Conservation (phyloP, 2,797 vertebrate genomes). For the Pristis pectinata region DNA sequence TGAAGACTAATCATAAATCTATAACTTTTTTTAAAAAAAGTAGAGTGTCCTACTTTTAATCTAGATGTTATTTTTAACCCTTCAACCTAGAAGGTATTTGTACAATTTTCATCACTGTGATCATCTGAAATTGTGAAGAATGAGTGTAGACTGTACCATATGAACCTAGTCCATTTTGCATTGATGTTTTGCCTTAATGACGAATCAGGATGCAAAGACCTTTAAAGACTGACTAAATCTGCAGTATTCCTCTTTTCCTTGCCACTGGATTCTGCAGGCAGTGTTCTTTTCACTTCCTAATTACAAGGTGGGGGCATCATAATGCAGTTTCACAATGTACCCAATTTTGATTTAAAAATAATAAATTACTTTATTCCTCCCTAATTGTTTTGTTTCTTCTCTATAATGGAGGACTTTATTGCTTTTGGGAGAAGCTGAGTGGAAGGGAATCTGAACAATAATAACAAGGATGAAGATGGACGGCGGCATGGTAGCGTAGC, state of each 20-base stretch:
- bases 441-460: background rate
- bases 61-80: conserved; percentile 5
- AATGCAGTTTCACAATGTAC: conserved; percentile 38
- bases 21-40: background rate
- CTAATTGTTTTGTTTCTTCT: conserved; percentile 10
- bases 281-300: conserved; percentile 34
- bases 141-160: conserved; percentile 3
- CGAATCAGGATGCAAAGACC: background rate
- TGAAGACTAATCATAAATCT: conserved; percentile 26
- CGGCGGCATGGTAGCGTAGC: too few species aligned
- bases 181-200: conserved; percentile 34
- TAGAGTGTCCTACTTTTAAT: conserved; percentile 18
- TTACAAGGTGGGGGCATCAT: conserved; percentile 27
- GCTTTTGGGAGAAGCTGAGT: background rate
- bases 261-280: conserved; percentile 30
- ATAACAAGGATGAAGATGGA: too few species aligned
- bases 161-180: conserved; percentile 30
- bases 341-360: conserved; percentile 29
- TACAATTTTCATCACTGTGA: conserved; percentile 17
- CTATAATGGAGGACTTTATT: background rate
- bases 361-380: conserved; percentile 35
- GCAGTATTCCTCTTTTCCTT: conserved; percentile 36
- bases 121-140: conserved; percentile 14
- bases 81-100: conserved; percentile 16
- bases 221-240: conserved; percentile 32